Evolutionary conservation across 2,888 invertebrate genomes (phyloP), one percentile per base, ranked within the genome.

Genomic region (Scelioninae gen. 2): DNA sequence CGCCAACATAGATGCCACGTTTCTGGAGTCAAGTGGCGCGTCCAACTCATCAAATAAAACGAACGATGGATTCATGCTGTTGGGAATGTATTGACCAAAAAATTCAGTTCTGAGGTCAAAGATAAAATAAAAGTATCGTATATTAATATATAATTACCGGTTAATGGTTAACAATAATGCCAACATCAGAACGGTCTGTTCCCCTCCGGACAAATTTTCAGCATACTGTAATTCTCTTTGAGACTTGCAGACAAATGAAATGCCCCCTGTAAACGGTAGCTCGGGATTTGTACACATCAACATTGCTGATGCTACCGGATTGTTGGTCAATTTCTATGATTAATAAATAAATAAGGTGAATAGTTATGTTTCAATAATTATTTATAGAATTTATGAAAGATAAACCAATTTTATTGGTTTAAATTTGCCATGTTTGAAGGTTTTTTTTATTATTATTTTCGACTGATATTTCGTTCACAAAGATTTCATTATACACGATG

Each of bases 41-140:
- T 67, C 67, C 2, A 67, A 2, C 11, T 67, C 65, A 18, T 67
- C 65, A n/a, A 67, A 67, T 25, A 67, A 7, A 2, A 67, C 9
- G 16, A 67, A 57, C 6, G 15, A 48, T 41, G 43, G 64, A 5
- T 55, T 46, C 7, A 22, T n/a, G 9, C 64, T 65, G 25, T 19
- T 39, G 5, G 22, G 16, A 16, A 39, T 16, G 13, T 2, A 35
- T 6, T 11, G n/a, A 11, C n/a, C 5, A 9, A 37, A 39, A 31
- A 55, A 16, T 35, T n/a, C 1, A 33, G 33, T 33, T n/a, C n/a
- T n/a, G n/a, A n/a, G n/a, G n/a, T n/a, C n/a, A n/a, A n/a, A n/a
- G n/a, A 35, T 33, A 22, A 16, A n/a, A 16, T 39, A 16, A 16
- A 9, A 7, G 18, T 43, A 19, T 31, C 9, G 13, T 19, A 39